A percentile compares a stretch with the other conserved stretches of the same genome.
These are phyloP conservation scores for Pelagia noctiluca DNA, from an alignment of 30 jellyfish, hydroid and myxozoan genomes.

Conservation along the genomic window DNA sequence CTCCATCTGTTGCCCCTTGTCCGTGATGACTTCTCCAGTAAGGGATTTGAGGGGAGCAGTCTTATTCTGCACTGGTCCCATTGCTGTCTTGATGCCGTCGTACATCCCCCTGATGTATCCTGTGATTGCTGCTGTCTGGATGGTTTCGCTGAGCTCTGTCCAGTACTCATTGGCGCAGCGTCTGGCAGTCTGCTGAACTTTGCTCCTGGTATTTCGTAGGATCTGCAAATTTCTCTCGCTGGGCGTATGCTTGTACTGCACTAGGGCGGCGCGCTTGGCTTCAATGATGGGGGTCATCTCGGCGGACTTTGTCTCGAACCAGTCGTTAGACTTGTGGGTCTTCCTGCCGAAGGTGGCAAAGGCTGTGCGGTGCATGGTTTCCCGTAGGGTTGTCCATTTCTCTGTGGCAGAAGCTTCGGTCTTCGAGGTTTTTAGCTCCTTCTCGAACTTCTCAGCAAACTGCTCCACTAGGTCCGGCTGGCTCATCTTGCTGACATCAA, in stretches of 20 bases:
- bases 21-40: slow-evolving; percentile 31
- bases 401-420: slow-evolving; percentile 4
- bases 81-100: slow-evolving; percentile 48
- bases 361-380: slow-evolving; percentile 36
- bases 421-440: not conserved
- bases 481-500: slow-evolving; percentile 14
- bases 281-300: slow-evolving; percentile 36
- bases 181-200: slow-evolving; percentile 22
- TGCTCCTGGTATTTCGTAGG: slow-evolving; percentile 40
- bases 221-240: slow-evolving; percentile 7
- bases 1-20: slow-evolving; percentile 47
- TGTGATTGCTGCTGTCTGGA: slow-evolving; percentile 9
- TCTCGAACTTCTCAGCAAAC: slow-evolving; percentile 10
- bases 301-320: slow-evolving; percentile 16
- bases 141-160: slow-evolving; percentile 27
- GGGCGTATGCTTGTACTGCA: slow-evolving; percentile 11
- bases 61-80: slow-evolving; percentile 39
- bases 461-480: slow-evolving; percentile 16
- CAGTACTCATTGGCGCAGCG: slow-evolving; percentile 59
- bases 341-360: slow-evolving; percentile 43
- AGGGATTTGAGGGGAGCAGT: slow-evolving; percentile 39
- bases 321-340: slow-evolving; percentile 11
- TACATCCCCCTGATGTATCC: slow-evolving; percentile 54
- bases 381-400: slow-evolving; percentile 3
- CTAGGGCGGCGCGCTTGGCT: slow-evolving; percentile 40